Evolutionary conservation across 2,888 invertebrate genomes (phyloP), one percentile per base, ranked within the genome.

Genomic region (Hyppa rectilinea): DNA sequence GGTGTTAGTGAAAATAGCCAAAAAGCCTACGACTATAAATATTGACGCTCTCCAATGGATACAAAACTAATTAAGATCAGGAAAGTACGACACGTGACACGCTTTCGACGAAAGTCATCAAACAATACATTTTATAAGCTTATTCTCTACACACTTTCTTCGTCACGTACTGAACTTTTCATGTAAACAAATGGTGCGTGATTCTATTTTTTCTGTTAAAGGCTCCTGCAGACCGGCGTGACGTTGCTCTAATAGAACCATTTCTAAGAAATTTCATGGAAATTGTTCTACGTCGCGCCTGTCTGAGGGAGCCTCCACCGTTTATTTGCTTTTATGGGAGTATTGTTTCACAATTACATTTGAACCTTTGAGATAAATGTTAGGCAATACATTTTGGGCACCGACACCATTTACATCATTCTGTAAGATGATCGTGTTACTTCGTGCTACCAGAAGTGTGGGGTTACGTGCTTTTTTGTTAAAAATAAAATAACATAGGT

Each of bases 161-260:
- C 76, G 66, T 85, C 84, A 87, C 84, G 86, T 85, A 75, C 81
- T 71, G 80, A 84, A 84, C 73, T 82, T 86, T 82, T 82, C 81
- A 78, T 83, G 82, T 85, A 87, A 88, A 85, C 81, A 87, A 83
- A 84, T 85, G 78, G 70, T 76, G 74, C 71, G 76, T 77, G 70
- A 50, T 71, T 69, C 76, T 63, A 80, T 83, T 82, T 56, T 82
- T 81, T 72, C 55, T 55, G 64, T 72, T 79, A 71, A 68, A n/a
- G n/a, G n/a, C n/a, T n/a, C n/a, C n/a, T n/a, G n/a, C n/a, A n/a
- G n/a, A n/a, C n/a, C n/a, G n/a, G n/a, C n/a, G n/a, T n/a, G n/a
- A n/a, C n/a, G n/a, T n/a, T n/a, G n/a, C n/a, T n/a, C n/a, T n/a
- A n/a, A n/a, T n/a, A n/a, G n/a, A n/a, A n/a, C n/a, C n/a, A n/a